phyloP scores from a whole-genome alignment of 2,113 vertebrate species.

The Lutjanus erythropterus region DNA sequence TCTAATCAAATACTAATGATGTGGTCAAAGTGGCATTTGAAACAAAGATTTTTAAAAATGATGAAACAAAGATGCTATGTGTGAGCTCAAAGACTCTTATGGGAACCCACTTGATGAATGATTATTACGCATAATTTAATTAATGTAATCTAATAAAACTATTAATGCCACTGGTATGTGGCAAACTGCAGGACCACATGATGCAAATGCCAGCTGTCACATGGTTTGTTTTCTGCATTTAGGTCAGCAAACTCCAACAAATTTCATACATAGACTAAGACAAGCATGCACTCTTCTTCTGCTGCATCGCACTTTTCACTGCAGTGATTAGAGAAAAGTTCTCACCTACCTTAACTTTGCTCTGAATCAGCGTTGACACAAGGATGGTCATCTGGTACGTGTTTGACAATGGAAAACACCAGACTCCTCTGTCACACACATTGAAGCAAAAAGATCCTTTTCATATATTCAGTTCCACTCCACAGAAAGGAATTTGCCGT shows the following conservation, averaged over 20 bases:
- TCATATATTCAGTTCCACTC: constrained; percentile 70
- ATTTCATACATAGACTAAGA: background rate
- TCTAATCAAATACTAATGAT: no score
- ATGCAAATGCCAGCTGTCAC: constrained; percentile 70
- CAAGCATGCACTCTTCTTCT: background rate
- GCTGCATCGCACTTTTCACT: background rate
- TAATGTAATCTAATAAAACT: constrained; percentile 71
- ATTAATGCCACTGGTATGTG: constrained; percentile 48
- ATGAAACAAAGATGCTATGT: background rate
- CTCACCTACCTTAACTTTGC: constrained; percentile 83
- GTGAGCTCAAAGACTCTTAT: constrained; percentile 4
- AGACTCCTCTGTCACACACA: constrained; percentile 83
- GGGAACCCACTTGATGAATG: constrained; percentile 23
- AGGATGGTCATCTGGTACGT: constrained; percentile 86
- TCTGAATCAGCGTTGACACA: constrained; percentile 80
- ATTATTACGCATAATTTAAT: constrained; percentile 57
- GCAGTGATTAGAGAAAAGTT: constrained; percentile 34
- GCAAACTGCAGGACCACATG: constrained; percentile 63
- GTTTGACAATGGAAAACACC: constrained; percentile 81
- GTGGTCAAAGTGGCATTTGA: no score
- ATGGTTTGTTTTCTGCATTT: constrained; percentile 63
- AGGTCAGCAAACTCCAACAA: constrained; percentile 30
- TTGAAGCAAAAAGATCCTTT: constrained; percentile 80
- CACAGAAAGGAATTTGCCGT: constrained; percentile 61
- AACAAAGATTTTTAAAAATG: background rate